phyloP scores from a whole-genome alignment of 2,797 vertebrate genomes.

The Neopelma chrysocephalum region DNA sequence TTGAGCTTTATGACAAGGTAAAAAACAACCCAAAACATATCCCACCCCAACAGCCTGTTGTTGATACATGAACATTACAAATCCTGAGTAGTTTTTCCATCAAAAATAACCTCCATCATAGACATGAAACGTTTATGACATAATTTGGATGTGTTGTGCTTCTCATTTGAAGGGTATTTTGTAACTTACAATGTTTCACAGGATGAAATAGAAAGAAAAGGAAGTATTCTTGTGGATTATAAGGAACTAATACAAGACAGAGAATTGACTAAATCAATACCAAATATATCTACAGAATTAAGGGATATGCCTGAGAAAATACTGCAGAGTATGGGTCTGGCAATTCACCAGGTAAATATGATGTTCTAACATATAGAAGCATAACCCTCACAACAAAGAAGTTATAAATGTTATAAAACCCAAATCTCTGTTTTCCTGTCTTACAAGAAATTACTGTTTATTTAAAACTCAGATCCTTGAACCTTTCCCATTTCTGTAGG shows the following conservation, averaged over 20 bases:
- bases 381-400: background rate
- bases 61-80: background rate
- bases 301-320: constrained; percentile 90
- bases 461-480: background rate
- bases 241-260: constrained; percentile 83
- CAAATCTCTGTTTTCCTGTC: background rate
- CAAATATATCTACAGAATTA: constrained; percentile 81
- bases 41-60: background rate
- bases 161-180: background rate
- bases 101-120: background rate
- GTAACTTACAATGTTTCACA: constrained; percentile 51
- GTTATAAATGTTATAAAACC: background rate
- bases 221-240: constrained; percentile 94
- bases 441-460: background rate
- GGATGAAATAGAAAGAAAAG: constrained; percentile 98
- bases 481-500: background rate
- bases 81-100: background rate
- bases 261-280: constrained; percentile 72
- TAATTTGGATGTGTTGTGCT: background rate
- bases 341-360: constrained; percentile 89
- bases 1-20: constrained; percentile 96
- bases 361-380: background rate
- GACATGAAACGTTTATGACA: background rate
- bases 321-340: constrained; percentile 90
- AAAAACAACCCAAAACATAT: constrained; percentile 11